Percentiles rank a stretch among this genome's conserved stretches.
These are phyloP conservation scores for Oreotragus oreotragus DNA, from an alignment of 2,113 vertebrate species.

Conservation along the genomic window DNA sequence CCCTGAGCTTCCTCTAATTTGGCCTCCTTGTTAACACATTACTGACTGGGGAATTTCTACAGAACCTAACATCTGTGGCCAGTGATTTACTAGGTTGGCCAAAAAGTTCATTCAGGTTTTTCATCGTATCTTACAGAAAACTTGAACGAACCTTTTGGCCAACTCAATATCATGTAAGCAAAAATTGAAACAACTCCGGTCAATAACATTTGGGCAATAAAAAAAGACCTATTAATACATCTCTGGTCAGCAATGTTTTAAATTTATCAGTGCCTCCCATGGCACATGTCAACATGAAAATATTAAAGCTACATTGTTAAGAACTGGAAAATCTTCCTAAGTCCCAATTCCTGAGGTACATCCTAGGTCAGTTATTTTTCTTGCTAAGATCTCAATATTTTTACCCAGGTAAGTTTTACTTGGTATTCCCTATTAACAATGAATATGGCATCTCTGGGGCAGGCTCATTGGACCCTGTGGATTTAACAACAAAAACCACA, in stretches of 20 bases:
- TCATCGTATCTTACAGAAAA: not conserved
- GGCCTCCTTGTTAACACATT: not conserved
- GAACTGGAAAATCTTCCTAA: not conserved
- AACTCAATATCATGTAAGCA: not conserved
- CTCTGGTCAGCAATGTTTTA: not conserved
- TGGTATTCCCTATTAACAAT: not conserved
- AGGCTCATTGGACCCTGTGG: not conserved
- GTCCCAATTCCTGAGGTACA: not conserved
- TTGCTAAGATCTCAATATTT: not conserved
- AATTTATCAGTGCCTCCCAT: not conserved
- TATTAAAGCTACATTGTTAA: not conserved
- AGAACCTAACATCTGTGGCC: not conserved
- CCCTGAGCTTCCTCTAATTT: not conserved
- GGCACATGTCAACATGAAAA: not conserved
- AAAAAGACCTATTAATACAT: not conserved
- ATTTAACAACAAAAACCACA: not conserved
- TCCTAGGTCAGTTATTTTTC: not conserved
- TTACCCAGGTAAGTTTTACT: not conserved
- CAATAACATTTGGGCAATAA: not conserved
- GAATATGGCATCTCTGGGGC: not conserved
- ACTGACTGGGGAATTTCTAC: not conserved
- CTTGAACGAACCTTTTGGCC: not conserved
- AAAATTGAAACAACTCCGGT: not conserved
- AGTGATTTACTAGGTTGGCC: not conserved
- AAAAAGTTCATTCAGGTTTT: not conserved